Evolutionary conservation across 1,140 invertebrate genomes (phyloP).

Genomic region (Glomeris maerens): DNA sequence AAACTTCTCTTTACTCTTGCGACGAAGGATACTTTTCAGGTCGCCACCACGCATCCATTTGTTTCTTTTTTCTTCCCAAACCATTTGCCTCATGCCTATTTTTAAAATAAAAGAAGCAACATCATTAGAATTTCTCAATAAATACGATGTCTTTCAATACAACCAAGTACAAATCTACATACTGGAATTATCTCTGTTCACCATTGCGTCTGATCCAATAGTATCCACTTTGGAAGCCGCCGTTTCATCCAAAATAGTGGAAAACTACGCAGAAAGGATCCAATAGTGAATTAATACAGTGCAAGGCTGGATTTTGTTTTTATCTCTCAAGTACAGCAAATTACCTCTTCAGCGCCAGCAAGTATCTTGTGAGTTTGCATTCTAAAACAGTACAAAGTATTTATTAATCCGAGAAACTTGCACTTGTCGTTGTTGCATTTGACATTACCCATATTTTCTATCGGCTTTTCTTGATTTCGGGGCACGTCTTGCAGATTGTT

Average conservation of each 20-base stretch:
- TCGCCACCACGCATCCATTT: slow-evolving; percentile 11
- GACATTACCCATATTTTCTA: neutral
- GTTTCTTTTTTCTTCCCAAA: slow-evolving; percentile 16
- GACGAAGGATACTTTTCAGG: no score
- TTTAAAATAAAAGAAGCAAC: slow-evolving; percentile 6
- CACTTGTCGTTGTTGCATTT: neutral
- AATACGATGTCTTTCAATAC: neutral
- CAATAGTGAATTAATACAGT: no score
- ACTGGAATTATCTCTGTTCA: slow-evolving; percentile 18
- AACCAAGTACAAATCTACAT: slow-evolving; percentile 5
- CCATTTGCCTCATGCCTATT: slow-evolving; percentile 17
- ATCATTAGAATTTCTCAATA: neutral
- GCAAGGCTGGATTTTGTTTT: no score
- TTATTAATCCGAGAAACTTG: neutral
- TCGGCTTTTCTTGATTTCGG: slow-evolving; percentile 4
- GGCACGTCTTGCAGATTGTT: neutral
- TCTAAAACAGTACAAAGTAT: slow-evolving; percentile 12
- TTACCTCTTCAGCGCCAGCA: slow-evolving; percentile 26
- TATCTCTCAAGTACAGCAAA: neutral
- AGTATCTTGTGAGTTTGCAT: slow-evolving; percentile 16
- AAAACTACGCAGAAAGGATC: slow-evolving; percentile 23
- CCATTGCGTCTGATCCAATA: slow-evolving; percentile 18
- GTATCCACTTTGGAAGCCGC: slow-evolving; percentile 18
- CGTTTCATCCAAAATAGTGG: slow-evolving; percentile 27
- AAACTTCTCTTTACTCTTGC: no score